Evolutionary conservation across 2,113 vertebrate species (phyloP).

Genomic region (Dasyurus viverrinus): DNA sequence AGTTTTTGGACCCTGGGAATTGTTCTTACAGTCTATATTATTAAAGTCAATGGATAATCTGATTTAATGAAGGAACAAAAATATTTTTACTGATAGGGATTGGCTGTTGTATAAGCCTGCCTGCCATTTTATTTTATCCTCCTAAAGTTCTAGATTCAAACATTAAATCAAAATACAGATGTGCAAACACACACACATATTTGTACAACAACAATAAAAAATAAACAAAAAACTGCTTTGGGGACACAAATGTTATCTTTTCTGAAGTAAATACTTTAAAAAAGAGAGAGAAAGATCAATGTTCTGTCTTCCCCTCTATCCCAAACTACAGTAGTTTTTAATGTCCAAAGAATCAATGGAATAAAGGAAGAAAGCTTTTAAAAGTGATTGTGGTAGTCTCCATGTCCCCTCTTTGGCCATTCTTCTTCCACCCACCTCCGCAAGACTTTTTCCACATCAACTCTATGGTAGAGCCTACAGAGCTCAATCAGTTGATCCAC

Average conservation of each 20-base stretch:
- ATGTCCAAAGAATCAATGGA: neutral
- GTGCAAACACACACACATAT: conserved; percentile 60
- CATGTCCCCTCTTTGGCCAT: conserved; percentile 92
- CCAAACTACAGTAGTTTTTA: neutral
- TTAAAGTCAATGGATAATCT: neutral
- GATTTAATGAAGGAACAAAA: neutral
- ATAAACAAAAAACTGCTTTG: conserved; percentile 10
- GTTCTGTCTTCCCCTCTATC: neutral
- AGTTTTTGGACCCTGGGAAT: neutral
- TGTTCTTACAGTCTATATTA: neutral
- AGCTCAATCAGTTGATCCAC: conserved; percentile 95
- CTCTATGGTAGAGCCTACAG: conserved; percentile 94
- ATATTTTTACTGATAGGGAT: neutral
- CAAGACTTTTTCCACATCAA: conserved; percentile 93
- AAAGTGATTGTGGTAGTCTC: conserved; percentile 82
- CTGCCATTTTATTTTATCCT: neutral
- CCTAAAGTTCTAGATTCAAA: conserved; percentile 49
- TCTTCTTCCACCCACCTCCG: conserved; percentile 95
- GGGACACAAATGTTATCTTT: neutral
- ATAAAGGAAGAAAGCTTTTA: conserved; percentile 59
- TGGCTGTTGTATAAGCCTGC: neutral
- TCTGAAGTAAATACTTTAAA: conserved; percentile 20
- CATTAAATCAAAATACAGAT: conserved; percentile 69
- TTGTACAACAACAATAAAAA: conserved; percentile 38
- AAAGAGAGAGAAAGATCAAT: neutral